Evolutionary conservation across 2,797 vertebrate genomes (phyloP), one percentile per base, ranked within the genome.

Genomic region (Mycteria americana): DNA sequence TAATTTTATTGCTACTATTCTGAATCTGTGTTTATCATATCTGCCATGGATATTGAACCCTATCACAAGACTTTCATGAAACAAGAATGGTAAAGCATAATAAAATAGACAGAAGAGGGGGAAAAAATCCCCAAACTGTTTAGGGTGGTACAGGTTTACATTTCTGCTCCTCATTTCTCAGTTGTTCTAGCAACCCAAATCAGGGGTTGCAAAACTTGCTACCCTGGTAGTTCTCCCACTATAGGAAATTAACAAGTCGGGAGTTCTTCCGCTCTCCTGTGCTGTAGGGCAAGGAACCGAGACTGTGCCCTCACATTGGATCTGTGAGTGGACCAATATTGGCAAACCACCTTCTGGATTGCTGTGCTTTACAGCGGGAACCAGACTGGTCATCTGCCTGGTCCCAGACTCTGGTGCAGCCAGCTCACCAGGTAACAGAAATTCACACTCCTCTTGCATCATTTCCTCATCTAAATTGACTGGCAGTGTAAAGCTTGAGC

Each of bases 231-330:
- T 41, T 70, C 13, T 83, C 11, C 12, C 4, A 0, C 23, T 62
- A 11, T 6, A 5, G 18, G 31, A 48, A 76, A 88, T 7, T 37
- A 62, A 30, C 2, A 48, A 28, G 11, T 27, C 7, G 33, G 15
- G 13, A 62, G 2, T 19, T 30, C 24, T 65, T 74, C 33, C 30
- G 30, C 22, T 21, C 9, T 59, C 9, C 35, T 41, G 15, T n/a
- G 15, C 21, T 91, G 46, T 2, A 24, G 18, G 7, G 11, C 68
- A 70, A 37, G 6, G 22, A 50, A 68, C 8, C 33, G 45, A 56
- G 10, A 33, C 30, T 27, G 2, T 14, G 15, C 10, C 35, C 23
- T 68, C 67, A 22, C 9, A 10, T 0, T 7, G 43, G 6, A 9
- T 23, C 30, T 46, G 9, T 43, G n/a, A 48, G 45, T 2, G 1